A percentile compares a stretch with the other conserved stretches of the same genome.
These are phyloP conservation scores for Anguilla obscura DNA, from an alignment of 2,797 vertebrate genomes.

Conservation along the genomic window DNA sequence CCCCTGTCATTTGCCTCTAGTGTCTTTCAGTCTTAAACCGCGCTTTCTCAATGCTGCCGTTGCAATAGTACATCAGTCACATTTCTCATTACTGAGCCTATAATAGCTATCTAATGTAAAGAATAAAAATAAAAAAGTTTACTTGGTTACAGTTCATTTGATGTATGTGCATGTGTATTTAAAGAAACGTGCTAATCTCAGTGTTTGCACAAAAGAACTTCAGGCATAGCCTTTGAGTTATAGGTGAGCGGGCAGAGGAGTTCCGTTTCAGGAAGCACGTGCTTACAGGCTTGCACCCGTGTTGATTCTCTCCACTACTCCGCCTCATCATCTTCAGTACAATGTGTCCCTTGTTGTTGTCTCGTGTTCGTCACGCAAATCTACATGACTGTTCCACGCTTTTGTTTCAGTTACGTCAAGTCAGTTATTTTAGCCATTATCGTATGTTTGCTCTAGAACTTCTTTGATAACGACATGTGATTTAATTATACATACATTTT, in stretches of 20 bases:
- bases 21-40: background rate
- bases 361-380: background rate
- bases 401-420: background rate
- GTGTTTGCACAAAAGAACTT: background rate
- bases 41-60: background rate
- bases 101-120: background rate
- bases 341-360: background rate
- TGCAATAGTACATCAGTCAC: background rate
- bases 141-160: background rate
- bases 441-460: background rate
- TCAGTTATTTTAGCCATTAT: background rate
- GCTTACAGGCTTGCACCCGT: background rate
- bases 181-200: background rate
- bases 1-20: background rate
- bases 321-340: background rate
- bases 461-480: background rate
- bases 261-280: conserved; percentile 3
- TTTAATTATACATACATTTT: too few species aligned
- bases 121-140: too few species aligned
- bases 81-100: background rate
- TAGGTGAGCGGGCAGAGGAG: background rate
- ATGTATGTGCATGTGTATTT: background rate
- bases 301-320: background rate
- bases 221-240: background rate
- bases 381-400: background rate